Evolutionary conservation across 2,113 vertebrate genomes (phyloP).

Genomic region (Chitala chitala): DNA sequence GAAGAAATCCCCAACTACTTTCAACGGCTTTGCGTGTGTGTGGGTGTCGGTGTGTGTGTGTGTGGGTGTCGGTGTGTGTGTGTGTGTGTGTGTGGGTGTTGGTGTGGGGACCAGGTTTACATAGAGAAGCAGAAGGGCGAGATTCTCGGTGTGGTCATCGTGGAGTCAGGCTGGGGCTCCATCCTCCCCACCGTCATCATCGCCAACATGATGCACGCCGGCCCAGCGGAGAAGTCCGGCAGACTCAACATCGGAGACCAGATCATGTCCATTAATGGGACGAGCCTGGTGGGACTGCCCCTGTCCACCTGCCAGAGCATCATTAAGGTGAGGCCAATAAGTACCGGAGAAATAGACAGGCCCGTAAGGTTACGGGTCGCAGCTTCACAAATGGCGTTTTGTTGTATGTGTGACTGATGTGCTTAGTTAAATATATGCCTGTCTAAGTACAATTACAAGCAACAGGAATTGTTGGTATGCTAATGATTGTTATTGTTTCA

Average conservation of each 20-base stretch:
- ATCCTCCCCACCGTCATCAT: slow-evolving; percentile 97
- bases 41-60: too few relatives aligned
- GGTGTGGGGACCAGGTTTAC: slow-evolving; percentile 66
- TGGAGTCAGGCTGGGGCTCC: slow-evolving; percentile 97
- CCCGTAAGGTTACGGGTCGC: neutral
- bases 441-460: too few relatives aligned
- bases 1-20: too few relatives aligned
- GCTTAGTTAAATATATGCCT: too few relatives aligned
- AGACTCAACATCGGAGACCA: slow-evolving; percentile 92
- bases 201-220: slow-evolving; percentile 97
- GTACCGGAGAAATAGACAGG: neutral
- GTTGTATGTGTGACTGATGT: too few relatives aligned
- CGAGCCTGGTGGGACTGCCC: slow-evolving; percentile 91
- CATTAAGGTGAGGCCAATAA: slow-evolving; percentile 92
- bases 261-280: slow-evolving; percentile 97
- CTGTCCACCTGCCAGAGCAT: slow-evolving; percentile 98
- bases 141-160: slow-evolving; percentile 90
- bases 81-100: neutral
- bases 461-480: too few relatives aligned
- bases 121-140: slow-evolving; percentile 95
- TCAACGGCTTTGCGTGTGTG: too few relatives aligned
- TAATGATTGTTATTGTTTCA: too few relatives aligned
- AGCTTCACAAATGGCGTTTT: neutral
- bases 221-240: slow-evolving; percentile 89
- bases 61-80: too few relatives aligned